phyloP scores from a whole-genome alignment of 2,113 vertebrate species.

The Chaetops frenatus region DNA sequence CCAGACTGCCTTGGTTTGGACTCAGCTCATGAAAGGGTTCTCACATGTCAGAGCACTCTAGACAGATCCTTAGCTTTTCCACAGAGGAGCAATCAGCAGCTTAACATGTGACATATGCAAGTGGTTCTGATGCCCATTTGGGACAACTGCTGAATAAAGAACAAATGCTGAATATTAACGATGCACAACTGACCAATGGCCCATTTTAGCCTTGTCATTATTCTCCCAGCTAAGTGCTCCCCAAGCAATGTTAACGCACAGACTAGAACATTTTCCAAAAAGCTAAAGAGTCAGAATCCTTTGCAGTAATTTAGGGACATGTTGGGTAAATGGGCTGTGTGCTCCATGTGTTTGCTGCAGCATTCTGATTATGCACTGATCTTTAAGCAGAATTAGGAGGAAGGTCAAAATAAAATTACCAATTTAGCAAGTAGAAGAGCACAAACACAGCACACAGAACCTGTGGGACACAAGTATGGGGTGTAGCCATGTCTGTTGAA shows the following conservation, averaged over 20 bases:
- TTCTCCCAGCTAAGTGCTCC: not conserved
- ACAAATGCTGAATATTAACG: not conserved
- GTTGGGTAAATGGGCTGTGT: not conserved
- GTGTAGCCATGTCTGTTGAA: not conserved
- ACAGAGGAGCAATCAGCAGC: not conserved
- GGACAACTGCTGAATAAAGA: not conserved
- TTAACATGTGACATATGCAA: not conserved
- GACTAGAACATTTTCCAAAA: not conserved
- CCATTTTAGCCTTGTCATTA: not conserved
- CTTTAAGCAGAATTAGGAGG: not conserved
- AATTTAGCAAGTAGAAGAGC: not conserved
- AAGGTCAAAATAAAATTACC: not conserved
- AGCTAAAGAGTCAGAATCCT: not conserved
- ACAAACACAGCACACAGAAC: not conserved
- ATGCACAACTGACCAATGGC: not conserved
- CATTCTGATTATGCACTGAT: not conserved
- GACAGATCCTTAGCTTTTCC: not conserved
- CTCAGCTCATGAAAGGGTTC: not conserved
- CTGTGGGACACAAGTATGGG: not conserved
- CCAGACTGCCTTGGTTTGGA: not conserved
- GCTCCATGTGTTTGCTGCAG: not conserved
- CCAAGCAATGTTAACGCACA: not conserved
- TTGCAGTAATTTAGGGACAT: not conserved
- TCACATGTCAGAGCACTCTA: not conserved
- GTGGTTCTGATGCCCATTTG: not conserved